Base-by-base conservation (phyloP, 2,888 invertebrate species). In the Lithosia quadra region DNA sequence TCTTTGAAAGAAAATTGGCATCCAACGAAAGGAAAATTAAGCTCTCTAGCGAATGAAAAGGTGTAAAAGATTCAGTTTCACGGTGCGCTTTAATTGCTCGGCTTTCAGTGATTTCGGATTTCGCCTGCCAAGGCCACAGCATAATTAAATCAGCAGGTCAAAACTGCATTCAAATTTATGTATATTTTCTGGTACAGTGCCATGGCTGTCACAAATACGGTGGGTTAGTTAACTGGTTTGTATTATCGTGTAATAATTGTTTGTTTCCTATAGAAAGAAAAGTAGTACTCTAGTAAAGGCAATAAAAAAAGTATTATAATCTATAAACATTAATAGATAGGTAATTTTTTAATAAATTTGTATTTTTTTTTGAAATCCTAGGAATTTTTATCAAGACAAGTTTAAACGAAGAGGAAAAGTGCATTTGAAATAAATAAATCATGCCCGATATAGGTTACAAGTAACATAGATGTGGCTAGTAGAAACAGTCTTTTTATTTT, bases 1-100 rank as follows among this genome's bases (percentile, higher is more conserved):
- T 72, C 65, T 79, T 69, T 76, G 53, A 68, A 72, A 65, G 73
- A 73, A 71, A 71, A 79, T 79, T 80, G 72, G 70, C 59, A 72
- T 74, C 49, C 69, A 77, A 77, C 65, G 80, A 84, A 81, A 84
- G 80, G 84, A 84, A 86, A 86, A 87, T 87, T 80, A 86, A 87
- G 78, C 79, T 63, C 76, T 81, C 72, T 64, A 72, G 73, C 67
- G 74, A 77, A 79, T 79, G 75, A 77, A 79, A 74, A 82, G 83
- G 80, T 81, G 81, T 64, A 77, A 80, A 77, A 76, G 81, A 77
- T 79, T 77, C 77, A 79, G 75, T 80, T 80, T 72, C 79, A 74
- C 71, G 65, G 77, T 80, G 79, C 75, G 82, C 77, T 76, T 79
- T 87, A 87, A 88, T 86, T 86, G 84, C 79, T 80, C 67, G 72